Evolutionary conservation across 2,888 invertebrate species (phyloP).

Genomic region (Macaria liturata): DNA sequence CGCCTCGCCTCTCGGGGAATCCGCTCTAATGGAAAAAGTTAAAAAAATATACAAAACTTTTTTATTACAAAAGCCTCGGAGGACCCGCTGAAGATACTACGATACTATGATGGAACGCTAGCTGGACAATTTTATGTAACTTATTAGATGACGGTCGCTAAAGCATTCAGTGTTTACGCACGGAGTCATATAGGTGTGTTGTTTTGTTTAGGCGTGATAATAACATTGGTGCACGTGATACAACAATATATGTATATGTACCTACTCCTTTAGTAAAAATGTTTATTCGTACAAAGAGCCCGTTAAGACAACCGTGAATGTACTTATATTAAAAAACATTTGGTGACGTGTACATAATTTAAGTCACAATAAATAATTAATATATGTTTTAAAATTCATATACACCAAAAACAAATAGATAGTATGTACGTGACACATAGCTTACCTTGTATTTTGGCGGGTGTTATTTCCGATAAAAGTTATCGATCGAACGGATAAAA

Average conservation of each 20-base stretch:
- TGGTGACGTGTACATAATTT: background rate
- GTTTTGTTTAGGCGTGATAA: too few species aligned
- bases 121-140: slow-evolving; percentile 26
- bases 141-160: slow-evolving; percentile 24
- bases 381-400: background rate
- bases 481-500: slow-evolving; percentile 45
- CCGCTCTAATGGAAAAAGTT: slow-evolving; percentile 80
- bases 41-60: slow-evolving; percentile 77
- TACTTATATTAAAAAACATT: background rate
- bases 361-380: background rate
- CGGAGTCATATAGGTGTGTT: too few species aligned
- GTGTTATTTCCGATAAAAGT: slow-evolving; percentile 23
- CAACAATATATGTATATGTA: too few species aligned
- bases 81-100: slow-evolving; percentile 43
- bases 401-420: too few species aligned
- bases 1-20: slow-evolving; percentile 62
- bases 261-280: too few species aligned
- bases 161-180: too few species aligned
- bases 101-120: slow-evolving; percentile 31
- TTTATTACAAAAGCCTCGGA: slow-evolving; percentile 63
- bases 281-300: too few species aligned
- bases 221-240: too few species aligned
- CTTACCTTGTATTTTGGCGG: background rate
- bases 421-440: background rate
- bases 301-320: background rate